Evolutionary conservation across 2,888 invertebrate species (phyloP), one percentile per base, ranked within the genome.

Genomic region (Oxycera nigricornis): DNA sequence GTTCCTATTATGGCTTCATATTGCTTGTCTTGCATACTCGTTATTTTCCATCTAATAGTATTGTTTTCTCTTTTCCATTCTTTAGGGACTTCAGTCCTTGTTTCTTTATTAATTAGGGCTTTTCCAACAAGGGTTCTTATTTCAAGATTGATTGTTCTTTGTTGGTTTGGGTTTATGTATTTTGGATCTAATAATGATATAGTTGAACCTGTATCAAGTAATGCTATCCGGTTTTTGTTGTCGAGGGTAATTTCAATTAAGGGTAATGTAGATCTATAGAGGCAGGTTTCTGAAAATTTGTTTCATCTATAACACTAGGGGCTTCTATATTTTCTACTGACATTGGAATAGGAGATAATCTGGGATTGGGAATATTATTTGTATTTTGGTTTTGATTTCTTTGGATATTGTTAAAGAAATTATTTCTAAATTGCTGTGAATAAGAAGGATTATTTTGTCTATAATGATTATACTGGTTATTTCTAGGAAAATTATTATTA

Each of bases 1-100:
- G 52, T 22, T 55, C 52, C 52, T 55, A 55, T 55, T 4, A 55
- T 6, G 22, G 52, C 52, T 22, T 55, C 52, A 55, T 55, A 55
- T 6, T 22, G 20, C 22, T 24, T 20, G 24, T 55, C 52, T 20
- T 24, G 20, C 1, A 22, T 22, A 55, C 6, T 6, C 35, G 6
- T 35, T 35, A 11, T 35, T 35, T 35, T 35, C 11, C 6, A 35
- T 7, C 7, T 35, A 6, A 7, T 7, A 35, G 35, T 7, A 6
- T 35, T 11, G 11, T 6, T 35, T 11, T 35, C 35, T 7, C 11
- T 35, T 35, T 35, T 6, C 6, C 6, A 35, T 35, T 35, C 35
- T 11, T 35, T 35, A 11, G 35, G 35, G 11, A 6, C 6, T 35
- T 35, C 11, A 35, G 35, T 35, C 6, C 6, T 35, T 35, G 6